These are phyloP conservation scores for Galemys pyrenaicus DNA, from an alignment of 2,113 vertebrate species.

Conservation along the genomic window DNA sequence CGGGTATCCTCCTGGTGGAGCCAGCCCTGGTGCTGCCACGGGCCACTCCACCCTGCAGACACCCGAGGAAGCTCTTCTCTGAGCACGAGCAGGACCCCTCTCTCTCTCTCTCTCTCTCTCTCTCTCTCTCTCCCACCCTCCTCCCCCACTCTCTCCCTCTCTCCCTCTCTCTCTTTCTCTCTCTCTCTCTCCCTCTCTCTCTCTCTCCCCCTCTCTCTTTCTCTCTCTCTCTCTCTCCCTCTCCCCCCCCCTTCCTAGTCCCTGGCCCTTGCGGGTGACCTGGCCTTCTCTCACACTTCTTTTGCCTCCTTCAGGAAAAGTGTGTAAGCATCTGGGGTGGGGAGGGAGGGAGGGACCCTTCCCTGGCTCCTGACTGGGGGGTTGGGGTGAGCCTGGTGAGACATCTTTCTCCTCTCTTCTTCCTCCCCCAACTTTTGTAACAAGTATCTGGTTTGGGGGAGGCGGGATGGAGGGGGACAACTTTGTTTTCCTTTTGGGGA, in stretches of 20 bases:
- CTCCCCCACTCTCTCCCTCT: constrained; percentile 64
- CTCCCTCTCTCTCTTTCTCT: constrained; percentile 27
- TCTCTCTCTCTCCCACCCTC: constrained; percentile 36
- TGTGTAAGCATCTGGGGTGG: constrained; percentile 62
- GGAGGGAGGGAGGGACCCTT: constrained; percentile 44
- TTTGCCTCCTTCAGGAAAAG: constrained; percentile 78
- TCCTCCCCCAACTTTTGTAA: constrained; percentile 50
- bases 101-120: constrained; percentile 46
- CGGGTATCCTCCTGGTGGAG: constrained; percentile 50
- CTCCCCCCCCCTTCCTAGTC: constrained; percentile 24
- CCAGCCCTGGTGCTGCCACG: constrained; percentile 69
- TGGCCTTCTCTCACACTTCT: constrained; percentile 53
- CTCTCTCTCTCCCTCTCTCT: constrained; percentile 40
- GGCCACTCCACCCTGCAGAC: constrained; percentile 74
- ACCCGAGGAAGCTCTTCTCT: constrained; percentile 55
- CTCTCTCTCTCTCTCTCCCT: constrained; percentile 66
- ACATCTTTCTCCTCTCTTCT: not conserved
- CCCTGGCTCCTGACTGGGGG: constrained; percentile 27
- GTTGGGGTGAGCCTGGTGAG: not conserved
- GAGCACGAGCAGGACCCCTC: constrained; percentile 57
- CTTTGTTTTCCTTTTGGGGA: constrained; percentile 66
- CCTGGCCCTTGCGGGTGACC: constrained; percentile 18
- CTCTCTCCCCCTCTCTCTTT: not conserved
- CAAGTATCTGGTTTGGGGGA: not conserved
- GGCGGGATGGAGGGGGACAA: constrained; percentile 37